Evolutionary conservation across 2,797 vertebrate species (phyloP).

Genomic region (Percopsis omiscomaycus): DNA sequence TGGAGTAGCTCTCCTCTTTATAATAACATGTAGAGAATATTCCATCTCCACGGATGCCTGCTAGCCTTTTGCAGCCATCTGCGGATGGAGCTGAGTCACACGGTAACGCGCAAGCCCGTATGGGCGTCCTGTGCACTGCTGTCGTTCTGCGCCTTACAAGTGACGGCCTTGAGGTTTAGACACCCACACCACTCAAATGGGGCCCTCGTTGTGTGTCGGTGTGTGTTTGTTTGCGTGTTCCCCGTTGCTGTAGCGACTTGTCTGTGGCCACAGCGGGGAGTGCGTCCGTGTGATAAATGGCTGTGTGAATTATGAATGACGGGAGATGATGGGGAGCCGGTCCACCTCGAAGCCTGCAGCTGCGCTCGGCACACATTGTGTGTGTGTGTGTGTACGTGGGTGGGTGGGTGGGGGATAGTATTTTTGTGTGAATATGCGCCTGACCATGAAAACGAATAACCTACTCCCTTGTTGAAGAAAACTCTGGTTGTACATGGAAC

Average conservation of each 20-base stretch:
- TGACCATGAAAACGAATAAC: slow-evolving; percentile 27
- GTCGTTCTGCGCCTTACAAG: not conserved
- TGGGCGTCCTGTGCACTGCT: not conserved
- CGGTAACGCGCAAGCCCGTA: slow-evolving; percentile 13
- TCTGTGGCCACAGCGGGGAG: slow-evolving; percentile 42
- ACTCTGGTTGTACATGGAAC: too few species aligned
- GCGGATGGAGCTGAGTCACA: slow-evolving; percentile 47
- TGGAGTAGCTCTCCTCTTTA: slow-evolving; percentile 49
- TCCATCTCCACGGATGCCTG: slow-evolving; percentile 35
- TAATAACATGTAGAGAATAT: slow-evolving; percentile 58
- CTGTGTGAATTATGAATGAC: slow-evolving; percentile 74
- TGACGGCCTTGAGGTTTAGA: not conserved
- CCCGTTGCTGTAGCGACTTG: slow-evolving; percentile 27
- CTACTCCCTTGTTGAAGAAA: not conserved
- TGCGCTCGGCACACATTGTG: slow-evolving; percentile 17
- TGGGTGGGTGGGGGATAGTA: not conserved
- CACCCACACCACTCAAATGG: slow-evolving; percentile 23
- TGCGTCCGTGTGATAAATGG: slow-evolving; percentile 63
- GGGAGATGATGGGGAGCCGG: slow-evolving; percentile 44
- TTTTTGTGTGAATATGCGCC: slow-evolving; percentile 13
- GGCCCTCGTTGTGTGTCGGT: slow-evolving; percentile 14
- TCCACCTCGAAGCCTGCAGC: slow-evolving; percentile 38
- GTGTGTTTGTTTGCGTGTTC: slow-evolving; percentile 21
- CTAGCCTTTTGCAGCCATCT: slow-evolving; percentile 39
- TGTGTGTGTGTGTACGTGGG: not conserved